Evolutionary conservation across 2,113 vertebrate species (phyloP).

Genomic region (Spea bombifrons): DNA sequence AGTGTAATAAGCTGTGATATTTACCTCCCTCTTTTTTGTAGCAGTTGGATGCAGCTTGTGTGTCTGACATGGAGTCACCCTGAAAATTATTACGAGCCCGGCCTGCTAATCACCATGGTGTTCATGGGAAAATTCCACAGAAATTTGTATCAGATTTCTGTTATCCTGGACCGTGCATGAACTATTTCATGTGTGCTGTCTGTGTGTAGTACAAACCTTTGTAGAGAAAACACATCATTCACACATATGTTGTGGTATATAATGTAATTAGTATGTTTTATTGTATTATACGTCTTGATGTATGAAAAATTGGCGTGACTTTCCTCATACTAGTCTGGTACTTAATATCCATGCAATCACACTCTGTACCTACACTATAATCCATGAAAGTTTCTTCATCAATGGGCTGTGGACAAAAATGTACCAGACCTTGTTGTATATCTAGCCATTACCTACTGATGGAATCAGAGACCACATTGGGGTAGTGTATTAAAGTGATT

Average conservation of each 20-base stretch:
- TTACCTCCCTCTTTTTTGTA: not conserved
- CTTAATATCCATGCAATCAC: too few relatives aligned
- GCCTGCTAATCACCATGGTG: not conserved
- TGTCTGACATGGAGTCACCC: constrained; percentile 12
- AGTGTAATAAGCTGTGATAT: not conserved
- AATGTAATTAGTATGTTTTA: too few relatives aligned
- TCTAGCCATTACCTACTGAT: too few relatives aligned
- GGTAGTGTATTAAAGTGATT: too few relatives aligned
- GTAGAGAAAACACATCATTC: not conserved
- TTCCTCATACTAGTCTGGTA: too few relatives aligned
- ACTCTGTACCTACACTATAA: too few relatives aligned
- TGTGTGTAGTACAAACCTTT: not conserved
- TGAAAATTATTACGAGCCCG: constrained; percentile 11
- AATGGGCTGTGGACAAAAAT: too few relatives aligned
- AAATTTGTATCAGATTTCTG: constrained; percentile 33
- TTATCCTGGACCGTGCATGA: constrained; percentile 10
- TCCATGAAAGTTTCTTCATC: too few relatives aligned
- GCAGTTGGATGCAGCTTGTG: constrained; percentile 36
- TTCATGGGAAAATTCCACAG: constrained; percentile 43
- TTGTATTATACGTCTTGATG: too few relatives aligned
- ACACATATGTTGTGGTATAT: not conserved
- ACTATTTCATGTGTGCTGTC: constrained; percentile 17
- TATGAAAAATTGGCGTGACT: too few relatives aligned
- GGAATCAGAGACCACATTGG: too few relatives aligned
- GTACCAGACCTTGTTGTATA: too few relatives aligned